A percentile compares a stretch with the other conserved stretches of the same genome.
Evolutionary conservation across 2,888 invertebrate species (phyloP).

Genomic region (Chaetogeoica ovagalla): DNA sequence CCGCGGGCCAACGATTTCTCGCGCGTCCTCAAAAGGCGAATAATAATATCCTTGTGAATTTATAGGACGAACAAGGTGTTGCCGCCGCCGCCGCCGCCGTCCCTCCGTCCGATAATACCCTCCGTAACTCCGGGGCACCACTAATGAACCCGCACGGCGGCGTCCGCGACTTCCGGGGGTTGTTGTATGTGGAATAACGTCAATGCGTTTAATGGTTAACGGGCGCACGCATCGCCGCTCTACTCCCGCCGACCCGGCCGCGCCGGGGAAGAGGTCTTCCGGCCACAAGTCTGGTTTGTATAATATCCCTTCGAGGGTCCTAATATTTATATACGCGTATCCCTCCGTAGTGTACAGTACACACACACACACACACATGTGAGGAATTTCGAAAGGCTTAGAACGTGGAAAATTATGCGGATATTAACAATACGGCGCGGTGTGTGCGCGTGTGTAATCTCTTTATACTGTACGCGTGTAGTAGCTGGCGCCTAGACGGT

Average conservation of each 20-base stretch:
- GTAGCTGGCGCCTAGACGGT: neutral
- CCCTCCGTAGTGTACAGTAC: too few species aligned
- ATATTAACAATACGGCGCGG: neutral
- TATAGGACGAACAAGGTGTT: constrained; percentile 19
- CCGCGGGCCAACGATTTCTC: neutral
- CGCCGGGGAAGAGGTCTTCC: constrained; percentile 3
- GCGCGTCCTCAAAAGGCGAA: neutral
- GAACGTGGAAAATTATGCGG: constrained; percentile 13
- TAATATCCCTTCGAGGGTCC: neutral
- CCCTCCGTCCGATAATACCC: constrained; percentile 15
- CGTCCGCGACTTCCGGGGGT: constrained; percentile 27
- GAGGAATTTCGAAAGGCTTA: constrained; percentile 1
- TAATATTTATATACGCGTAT: neutral
- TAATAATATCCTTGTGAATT: constrained; percentile 30
- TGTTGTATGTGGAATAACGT: constrained; percentile 8
- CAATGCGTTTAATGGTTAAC: constrained; percentile 35
- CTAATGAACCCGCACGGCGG: constrained; percentile 30
- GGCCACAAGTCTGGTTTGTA: constrained; percentile 8
- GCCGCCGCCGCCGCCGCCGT: neutral
- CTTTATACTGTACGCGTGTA: too few species aligned
- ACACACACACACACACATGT: neutral
- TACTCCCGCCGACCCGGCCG: neutral
- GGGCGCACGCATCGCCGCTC: neutral
- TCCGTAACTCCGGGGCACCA: constrained; percentile 24
- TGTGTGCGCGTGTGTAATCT: neutral